A percentile compares a stretch with the other conserved stretches of the same genome.
Conservation (phyloP, 2,888 invertebrate genomes). For the Andrena praecox region DNA sequence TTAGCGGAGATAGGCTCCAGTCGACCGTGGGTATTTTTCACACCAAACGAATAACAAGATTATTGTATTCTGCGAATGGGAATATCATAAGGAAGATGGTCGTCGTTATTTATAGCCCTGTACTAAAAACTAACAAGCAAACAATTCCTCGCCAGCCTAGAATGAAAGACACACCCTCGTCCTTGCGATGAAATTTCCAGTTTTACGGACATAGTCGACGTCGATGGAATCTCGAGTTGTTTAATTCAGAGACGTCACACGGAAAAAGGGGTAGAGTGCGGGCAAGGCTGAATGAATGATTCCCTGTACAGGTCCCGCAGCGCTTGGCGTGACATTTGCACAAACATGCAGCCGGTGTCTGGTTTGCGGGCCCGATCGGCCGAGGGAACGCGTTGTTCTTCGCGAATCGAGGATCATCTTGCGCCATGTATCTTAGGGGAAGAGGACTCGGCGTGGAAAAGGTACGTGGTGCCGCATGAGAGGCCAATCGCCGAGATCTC, state of each 20-base stretch:
- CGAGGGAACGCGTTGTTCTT: slow-evolving; percentile 56
- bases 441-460: slow-evolving; percentile 26
- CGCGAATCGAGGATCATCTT: slow-evolving; percentile 48
- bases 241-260: slow-evolving; percentile 13
- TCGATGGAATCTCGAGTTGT: background rate
- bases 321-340: slow-evolving; percentile 63
- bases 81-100: background rate
- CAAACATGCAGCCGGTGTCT: slow-evolving; percentile 24
- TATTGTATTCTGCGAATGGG: background rate
- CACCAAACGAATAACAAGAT: background rate
- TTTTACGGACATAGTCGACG: background rate
- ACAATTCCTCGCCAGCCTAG: background rate
- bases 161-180: background rate
- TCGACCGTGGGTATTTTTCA: background rate
- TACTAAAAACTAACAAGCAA: background rate
- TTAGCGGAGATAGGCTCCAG: background rate
- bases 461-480: slow-evolving; percentile 53
- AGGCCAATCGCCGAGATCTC: slow-evolving; percentile 56
- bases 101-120: background rate
- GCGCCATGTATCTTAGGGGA: slow-evolving; percentile 54
- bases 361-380: slow-evolving; percentile 28
- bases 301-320: slow-evolving; percentile 2
- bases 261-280: background rate
- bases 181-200: too few relatives aligned
- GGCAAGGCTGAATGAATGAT: slow-evolving; percentile 39